Base-by-base conservation (phyloP, 2,888 invertebrate species). In the Brachynemurus nebulosus region DNA sequence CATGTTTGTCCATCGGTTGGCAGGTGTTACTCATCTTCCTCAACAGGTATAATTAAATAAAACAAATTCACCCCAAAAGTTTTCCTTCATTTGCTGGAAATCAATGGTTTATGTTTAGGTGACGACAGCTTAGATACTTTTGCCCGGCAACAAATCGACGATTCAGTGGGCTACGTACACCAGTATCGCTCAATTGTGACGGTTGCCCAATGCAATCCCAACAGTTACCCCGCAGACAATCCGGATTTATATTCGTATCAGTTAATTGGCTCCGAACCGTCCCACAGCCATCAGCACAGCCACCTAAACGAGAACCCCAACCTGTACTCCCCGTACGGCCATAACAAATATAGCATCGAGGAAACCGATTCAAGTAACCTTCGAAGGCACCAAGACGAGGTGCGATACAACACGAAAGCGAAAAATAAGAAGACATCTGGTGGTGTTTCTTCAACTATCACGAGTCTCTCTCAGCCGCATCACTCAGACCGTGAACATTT, bases 171-270 rank as follows among this genome's bases (percentile, higher is more conserved):
- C 4, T 40, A 38, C 19, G 19, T 16, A 9, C 38, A 40, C 4
- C 27, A 25, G 2, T 40, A 40, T 16, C 12, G 40, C 25, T 25
- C 40, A 8, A 27, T 37, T 37, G 37, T 37, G 4, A 37, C 37
- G 4, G 37, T 37, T 2, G 12, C 37, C 8, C 37, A 33, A 16
- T 33, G 16, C 33, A 33, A 33, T 8, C 33, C 37, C n/a, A 12
- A 25, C 14, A 40, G 27, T 40, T 25, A 25, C 17, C 12, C 40
- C 11, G 27, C 40, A 8, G 36, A 36, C n/a, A 40, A 30, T 40
- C 40, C 40, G n/a, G 40, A 40, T 17, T 19, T 20, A 2, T 40
- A 40, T 14, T 25, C 25, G 16, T 40, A 40, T 14, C 40, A 40
- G 16, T n/a, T 27, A 25, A 16, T 40, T n/a, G 40, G 40, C 17